phyloP scores from a whole-genome alignment of 2,888 invertebrate species.

The Idaea biselata region DNA sequence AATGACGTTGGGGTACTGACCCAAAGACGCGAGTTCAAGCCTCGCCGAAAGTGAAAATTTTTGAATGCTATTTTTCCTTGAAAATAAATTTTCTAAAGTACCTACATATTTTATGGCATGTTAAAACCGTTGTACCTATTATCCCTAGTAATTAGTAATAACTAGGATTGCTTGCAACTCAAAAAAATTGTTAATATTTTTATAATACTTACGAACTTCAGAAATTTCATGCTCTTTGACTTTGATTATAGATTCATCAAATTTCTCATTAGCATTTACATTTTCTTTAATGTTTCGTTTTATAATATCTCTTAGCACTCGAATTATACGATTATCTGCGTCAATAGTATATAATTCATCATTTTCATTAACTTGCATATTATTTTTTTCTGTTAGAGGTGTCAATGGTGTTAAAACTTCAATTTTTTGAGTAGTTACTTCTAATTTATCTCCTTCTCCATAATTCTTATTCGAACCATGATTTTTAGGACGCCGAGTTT shows the following conservation, averaged over 20 bases:
- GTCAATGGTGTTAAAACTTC: constrained; percentile 9
- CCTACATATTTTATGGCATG: too few species aligned
- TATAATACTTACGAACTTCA: constrained; percentile 56
- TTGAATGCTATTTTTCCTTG: too few species aligned
- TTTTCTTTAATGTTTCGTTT: constrained; percentile 2
- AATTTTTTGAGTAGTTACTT: constrained; percentile 1
- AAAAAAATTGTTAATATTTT: background rate
- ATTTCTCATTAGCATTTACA: background rate
- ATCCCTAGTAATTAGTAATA: too few species aligned
- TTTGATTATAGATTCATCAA: constrained; percentile 3
- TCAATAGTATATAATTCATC: constrained; percentile 7
- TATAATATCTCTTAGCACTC: constrained; percentile 4
- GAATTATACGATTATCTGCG: background rate
- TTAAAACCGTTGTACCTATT: too few species aligned
- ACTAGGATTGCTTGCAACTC: background rate
- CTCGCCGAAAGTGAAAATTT: too few species aligned
- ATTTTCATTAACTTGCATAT: constrained; percentile 4
- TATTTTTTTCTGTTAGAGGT: constrained; percentile 1
- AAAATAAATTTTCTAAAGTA: too few species aligned
- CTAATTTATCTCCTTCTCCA: background rate
- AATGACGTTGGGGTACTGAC: too few species aligned
- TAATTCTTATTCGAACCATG: background rate
- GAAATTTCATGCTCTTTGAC: constrained; percentile 39
- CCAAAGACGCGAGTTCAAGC: too few species aligned
- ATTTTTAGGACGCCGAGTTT: too few species aligned